Evolutionary conservation across 2,797 vertebrate genomes (phyloP), one percentile per base, ranked within the genome.

Genomic region (Apodemus agrarius): DNA sequence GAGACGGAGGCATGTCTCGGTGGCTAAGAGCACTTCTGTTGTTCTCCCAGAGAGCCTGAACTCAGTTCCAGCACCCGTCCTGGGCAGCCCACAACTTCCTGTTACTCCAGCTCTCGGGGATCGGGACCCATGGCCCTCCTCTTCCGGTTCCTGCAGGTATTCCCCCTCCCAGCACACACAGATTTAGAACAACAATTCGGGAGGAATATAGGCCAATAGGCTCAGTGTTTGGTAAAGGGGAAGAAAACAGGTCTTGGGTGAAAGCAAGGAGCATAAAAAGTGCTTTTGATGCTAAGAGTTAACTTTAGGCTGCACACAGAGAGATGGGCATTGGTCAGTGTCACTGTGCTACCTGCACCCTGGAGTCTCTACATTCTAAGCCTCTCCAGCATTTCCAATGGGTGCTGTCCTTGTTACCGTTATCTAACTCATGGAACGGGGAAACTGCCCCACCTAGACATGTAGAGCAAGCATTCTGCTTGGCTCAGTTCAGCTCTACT

Each of bases 351-450:
- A 16, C 31, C 46, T 34, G 49, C 22, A 16, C 34, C 17, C n/a
- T 57, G 9, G 29, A 31, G 34, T 67, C 37, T 37, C 6, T 12
- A 22, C 26, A 11, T 9, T 12, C 31, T 11, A 17, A 37, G 92
- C 6, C 52, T 72, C 67, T 72, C 46, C 4, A 17, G 1, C 21
- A 4, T 82, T 86, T 29, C 82, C 83, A 59, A 46, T 24, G 37
- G 0, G 22, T 76, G 88, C 6, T 43, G 40, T 22, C 31, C 43
- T 46, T 85, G 17, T 31, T 49, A 52, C 8, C 8, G 22, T 40
- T 49, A 7, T n/a, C 13, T 37, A 4, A 54, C 46, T 72, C 21
- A 16, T 6, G 3, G 7, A 26, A 9, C 0, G 1, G 6, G 8
- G 69, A 16, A 37, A 3, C n/a, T 9, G 4, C 29, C 16, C 16